These are phyloP conservation scores for Cecidostiba fungosa DNA, from an alignment of 2,888 invertebrate species.

Conservation along the genomic window DNA sequence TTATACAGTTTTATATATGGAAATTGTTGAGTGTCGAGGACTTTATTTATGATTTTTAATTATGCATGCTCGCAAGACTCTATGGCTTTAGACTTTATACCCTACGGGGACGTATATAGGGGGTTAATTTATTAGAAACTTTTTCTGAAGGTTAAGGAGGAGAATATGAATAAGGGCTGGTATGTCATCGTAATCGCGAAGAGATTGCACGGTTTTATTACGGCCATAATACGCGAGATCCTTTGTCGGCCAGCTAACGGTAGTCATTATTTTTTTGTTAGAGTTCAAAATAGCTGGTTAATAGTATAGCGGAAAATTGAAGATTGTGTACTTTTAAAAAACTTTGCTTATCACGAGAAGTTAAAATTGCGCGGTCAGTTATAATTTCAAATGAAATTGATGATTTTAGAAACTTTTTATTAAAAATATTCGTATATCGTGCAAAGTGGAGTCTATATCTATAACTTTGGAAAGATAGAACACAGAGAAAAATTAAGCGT, in stretches of 20 bases:
- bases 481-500: neutral
- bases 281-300: neutral
- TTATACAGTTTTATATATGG: slow-evolving; percentile 61
- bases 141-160: slow-evolving; percentile 7
- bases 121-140: slow-evolving; percentile 43
- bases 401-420: too few relatives aligned
- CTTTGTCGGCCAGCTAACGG: neutral
- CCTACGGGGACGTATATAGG: neutral
- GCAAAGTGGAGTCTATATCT: too few relatives aligned
- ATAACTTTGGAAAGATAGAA: neutral
- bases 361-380: neutral
- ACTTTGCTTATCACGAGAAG: neutral
- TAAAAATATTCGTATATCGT: too few relatives aligned
- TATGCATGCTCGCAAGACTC: slow-evolving; percentile 49
- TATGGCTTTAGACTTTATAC: neutral
- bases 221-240: neutral
- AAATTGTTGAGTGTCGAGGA: slow-evolving; percentile 57
- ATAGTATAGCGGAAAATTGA: neutral
- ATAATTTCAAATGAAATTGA: too few relatives aligned
- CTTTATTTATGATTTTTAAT: slow-evolving; percentile 61
- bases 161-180: neutral
- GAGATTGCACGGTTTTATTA: slow-evolving; percentile 29
- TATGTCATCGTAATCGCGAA: slow-evolving; percentile 9
- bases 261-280: neutral
- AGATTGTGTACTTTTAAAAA: neutral